phyloP scores from a whole-genome alignment of 2,888 invertebrate species.

The Trissolcus brochymenae region DNA sequence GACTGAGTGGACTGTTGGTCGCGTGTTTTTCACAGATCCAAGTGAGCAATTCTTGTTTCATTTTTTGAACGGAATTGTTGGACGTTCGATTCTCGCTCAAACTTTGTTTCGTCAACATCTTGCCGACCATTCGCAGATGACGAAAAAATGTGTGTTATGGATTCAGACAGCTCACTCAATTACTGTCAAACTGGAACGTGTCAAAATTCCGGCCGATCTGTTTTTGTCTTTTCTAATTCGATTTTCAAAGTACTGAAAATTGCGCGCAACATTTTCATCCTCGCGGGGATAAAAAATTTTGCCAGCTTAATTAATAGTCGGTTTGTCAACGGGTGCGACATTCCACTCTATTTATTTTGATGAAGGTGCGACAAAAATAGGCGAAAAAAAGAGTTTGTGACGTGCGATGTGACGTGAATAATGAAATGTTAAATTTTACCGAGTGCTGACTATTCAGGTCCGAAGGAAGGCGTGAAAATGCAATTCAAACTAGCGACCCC shows the following conservation, averaged over 20 bases:
- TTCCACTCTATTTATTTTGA: conserved; percentile 16
- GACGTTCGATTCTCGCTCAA: conserved; percentile 15
- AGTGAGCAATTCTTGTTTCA: conserved; percentile 62
- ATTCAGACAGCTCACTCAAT: conserved; percentile 9
- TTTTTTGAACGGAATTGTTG: conserved; percentile 52
- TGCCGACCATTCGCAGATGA: conserved; percentile 5
- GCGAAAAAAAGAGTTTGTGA: not conserved
- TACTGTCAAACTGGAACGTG: not conserved
- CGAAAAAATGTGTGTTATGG: not conserved
- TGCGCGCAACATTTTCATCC: not conserved
- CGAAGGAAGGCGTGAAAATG: conserved; percentile 42
- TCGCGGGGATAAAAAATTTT: not conserved
- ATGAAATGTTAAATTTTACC: conserved; percentile 37
- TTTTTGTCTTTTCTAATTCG: conserved; percentile 18
- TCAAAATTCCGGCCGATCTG: conserved; percentile 21
- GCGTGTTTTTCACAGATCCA: conserved; percentile 68
- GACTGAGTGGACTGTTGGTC: conserved; percentile 61
- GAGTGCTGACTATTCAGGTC: conserved; percentile 47
- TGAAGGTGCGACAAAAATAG: conserved; percentile 24
- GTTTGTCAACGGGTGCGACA: conserved; percentile 10
- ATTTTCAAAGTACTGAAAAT: too few species aligned
- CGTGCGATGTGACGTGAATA: conserved; percentile 29
- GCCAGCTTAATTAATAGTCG: conserved; percentile 9
- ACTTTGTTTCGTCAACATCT: conserved; percentile 51
- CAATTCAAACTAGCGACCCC: conserved; percentile 38